These are phyloP conservation scores for Phaethornis superciliosus DNA, from an alignment of 2,113 vertebrate species.

Conservation along the genomic window DNA sequence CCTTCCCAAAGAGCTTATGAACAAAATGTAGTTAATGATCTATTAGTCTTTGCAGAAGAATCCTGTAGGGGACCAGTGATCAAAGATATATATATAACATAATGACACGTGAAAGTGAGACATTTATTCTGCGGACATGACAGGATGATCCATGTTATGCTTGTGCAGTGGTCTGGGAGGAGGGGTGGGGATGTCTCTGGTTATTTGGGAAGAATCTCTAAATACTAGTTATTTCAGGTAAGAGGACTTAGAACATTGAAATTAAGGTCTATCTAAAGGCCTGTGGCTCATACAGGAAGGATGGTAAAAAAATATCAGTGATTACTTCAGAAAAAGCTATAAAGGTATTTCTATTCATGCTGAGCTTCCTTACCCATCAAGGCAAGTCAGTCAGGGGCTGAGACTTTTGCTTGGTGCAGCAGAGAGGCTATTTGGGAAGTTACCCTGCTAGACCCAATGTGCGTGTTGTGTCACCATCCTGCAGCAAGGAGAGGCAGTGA, in stretches of 20 bases:
- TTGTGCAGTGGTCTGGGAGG: neutral
- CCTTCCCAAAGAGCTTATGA: conserved; percentile 15
- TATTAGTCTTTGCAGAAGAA: neutral
- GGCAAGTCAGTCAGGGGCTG: neutral
- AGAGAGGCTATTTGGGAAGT: neutral
- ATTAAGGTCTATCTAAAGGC: neutral
- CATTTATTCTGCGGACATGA: neutral
- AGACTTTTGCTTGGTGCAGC: neutral
- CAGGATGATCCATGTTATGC: accelerated
- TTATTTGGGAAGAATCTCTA: neutral
- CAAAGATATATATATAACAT: neutral
- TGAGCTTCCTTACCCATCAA: neutral
- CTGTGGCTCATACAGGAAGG: neutral
- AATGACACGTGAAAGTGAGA: neutral
- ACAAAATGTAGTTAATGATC: conserved; percentile 2
- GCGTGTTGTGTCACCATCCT: neutral
- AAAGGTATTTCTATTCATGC: neutral
- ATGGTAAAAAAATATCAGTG: neutral
- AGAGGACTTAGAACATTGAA: neutral
- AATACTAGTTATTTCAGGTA: neutral
- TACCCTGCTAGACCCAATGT: neutral
- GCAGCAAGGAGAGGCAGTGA: neutral
- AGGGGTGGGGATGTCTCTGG: neutral
- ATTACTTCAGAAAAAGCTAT: neutral
- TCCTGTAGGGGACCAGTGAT: neutral